These are phyloP conservation scores for Scaptomyza hsui DNA, from an alignment of 1,140 invertebrate species.

Conservation along the genomic window DNA sequence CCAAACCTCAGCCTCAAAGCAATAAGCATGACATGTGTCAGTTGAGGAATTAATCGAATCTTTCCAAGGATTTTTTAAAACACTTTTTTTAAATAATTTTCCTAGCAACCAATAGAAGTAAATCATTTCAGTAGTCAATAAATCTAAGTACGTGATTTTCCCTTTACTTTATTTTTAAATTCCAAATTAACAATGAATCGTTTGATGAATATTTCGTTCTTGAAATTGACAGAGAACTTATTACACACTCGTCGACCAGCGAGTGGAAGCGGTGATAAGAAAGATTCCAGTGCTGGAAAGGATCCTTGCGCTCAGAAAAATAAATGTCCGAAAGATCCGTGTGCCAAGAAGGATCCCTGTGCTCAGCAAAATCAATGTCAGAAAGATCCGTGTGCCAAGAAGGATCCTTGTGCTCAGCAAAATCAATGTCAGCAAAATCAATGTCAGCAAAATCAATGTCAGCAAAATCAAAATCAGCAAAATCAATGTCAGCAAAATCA, in stretches of 20 bases:
- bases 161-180: neutral
- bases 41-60: slow-evolving; percentile 4
- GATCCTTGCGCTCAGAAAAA: slow-evolving; percentile 3
- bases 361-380: neutral
- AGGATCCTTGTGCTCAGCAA: neutral
- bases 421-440: neutral
- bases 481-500: slow-evolving; percentile 3
- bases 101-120: neutral
- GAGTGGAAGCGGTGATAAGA: neutral
- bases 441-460: no score
- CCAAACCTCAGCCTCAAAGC: slow-evolving; percentile 21
- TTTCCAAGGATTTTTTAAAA: neutral
- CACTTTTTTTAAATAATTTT: no score
- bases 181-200: slow-evolving; percentile 22
- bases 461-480: no score
- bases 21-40: slow-evolving; percentile 16
- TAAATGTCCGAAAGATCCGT: slow-evolving; percentile 12
- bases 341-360: slow-evolving; percentile 6
- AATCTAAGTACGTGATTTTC: neutral
- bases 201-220: neutral
- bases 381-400: neutral
- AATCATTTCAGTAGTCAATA: no score
- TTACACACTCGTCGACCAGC: neutral
- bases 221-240: slow-evolving; percentile 17
- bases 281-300: neutral